Base-by-base conservation (phyloP, 2,113 vertebrate species). In the Glaucomys volans region DNA sequence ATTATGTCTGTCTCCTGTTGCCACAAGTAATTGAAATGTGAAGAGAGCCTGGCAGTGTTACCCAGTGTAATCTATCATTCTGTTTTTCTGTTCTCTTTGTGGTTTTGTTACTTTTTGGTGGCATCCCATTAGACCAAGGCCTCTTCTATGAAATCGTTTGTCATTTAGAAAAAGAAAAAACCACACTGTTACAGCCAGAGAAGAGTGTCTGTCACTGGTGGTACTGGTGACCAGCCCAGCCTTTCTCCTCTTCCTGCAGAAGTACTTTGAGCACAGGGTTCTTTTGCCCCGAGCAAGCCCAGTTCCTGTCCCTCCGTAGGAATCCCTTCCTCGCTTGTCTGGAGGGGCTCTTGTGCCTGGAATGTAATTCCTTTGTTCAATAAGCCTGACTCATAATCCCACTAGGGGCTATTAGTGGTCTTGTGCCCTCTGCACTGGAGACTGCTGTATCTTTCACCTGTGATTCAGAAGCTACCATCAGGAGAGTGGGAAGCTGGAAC, bases 311-410 rank as follows among this genome's bases (percentile, higher is more conserved):
- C 72, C 28, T 86, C 54, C 54, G 13, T 85, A 62, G 28, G 3
- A 12, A 4, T 85, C 42, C 16, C 79, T 93, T 67, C 62, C 81
- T 67, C 10, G 30, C 14, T 95, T 93, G 44, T 37, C 47, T 57
- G 4, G 6, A 57, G 76, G 57, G 44, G 1, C 4, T 54, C 24
- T 0, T 86, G 54, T 69, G 30, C 17, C 86, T 72, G 93, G 72
- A 94, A 17, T 81, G 16, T 42, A 32, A 82, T 40, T 57, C 95
- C 96, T 75, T 85, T 96, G 12, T 86, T 96, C 82, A 90, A 77
- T 59, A 96, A 44, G 28, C 64, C 17, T 81, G 77, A 52, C 71
- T 96, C 82, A 74, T 76, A 79, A 88, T 97, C 90, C 75, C 28
- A 92, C 40, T 11, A 40, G 84, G 14, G 57, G 37, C 85, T 91